Evolutionary conservation across 2,888 invertebrate genomes (phyloP), one percentile per base, ranked within the genome.

Genomic region (Heliconius charithonia): DNA sequence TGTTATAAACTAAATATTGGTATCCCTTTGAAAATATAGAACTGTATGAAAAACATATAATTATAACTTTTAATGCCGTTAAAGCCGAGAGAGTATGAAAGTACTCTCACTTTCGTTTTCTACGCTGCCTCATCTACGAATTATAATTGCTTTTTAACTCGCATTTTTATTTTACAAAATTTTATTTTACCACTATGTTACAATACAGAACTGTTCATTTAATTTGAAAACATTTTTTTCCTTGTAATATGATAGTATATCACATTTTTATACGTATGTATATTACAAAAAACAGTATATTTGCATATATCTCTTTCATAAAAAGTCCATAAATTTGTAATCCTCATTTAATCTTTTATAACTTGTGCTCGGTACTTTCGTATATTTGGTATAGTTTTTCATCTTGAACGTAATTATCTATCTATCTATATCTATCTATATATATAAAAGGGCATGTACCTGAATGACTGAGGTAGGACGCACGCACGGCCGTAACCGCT

Each of bases 91-190:
- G 74, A 75, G 70, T 75, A 75, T 56, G 71, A 63, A 66, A 65
- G 65, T 65, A 82, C 82, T 84, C 84, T 85, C 84, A 84, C 84
- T 84, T 82, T 83, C 80, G 25, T 71, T 70, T 76, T 79, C 67
- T 62, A 72, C 80, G 78, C 79, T 82, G 67, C 76, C 62, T 80
- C 77, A 79, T 82, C 81, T 81, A 77, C 81, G 70, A 83, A 82
- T 82, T 78, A 78, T 82, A 83, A 83, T 84, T 83, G 78, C 77
- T 79, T 81, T 77, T 70, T 82, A 81, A 80, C 67, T 59, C 59
- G 4, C 29, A 29, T 29, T 29, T n/a, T n/a, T 59, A 29, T 29
- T n/a, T n/a, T 59, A 29, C 72, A 29, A 29, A 73, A 59, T 76
- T 79, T 76, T 41, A 63, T 41, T 32, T 37, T 59, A 27, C 25